Evolutionary conservation across 2,113 vertebrate genomes (phyloP), one percentile per base, ranked within the genome.

Genomic region (Benitochromis conjunctus): DNA sequence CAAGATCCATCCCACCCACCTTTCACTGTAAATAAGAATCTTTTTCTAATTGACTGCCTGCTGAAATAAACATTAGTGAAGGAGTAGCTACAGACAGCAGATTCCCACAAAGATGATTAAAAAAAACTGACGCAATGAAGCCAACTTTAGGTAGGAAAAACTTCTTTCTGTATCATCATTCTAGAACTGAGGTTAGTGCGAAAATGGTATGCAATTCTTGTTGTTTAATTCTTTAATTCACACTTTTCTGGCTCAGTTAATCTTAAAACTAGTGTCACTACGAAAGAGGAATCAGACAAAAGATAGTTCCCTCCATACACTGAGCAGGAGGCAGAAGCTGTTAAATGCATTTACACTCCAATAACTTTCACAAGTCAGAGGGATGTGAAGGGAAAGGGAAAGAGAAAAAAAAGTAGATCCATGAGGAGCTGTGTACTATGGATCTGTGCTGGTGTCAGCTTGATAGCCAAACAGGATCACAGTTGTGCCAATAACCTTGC

Each of bases 311-410:
- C 64, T 57, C 78, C 77, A 29, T 88, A 57, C 60, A 13, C 79
- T 41, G 74, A 84, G 87, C 80, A 86, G 91, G 87, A 93, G 91
- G 93, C 91, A 84, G 86, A 91, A 80, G 88, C 92, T 87, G 93
- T 94, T 91, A 93, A 95, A 93, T 16, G 80, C 90, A 94, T 94
- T 94, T 94, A 94, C 92, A 94, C 93, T 93, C 93, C 90, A 94
- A 94, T 95, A 95, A 95, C 87, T 94, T 95, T 94, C 91, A 90
- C 94, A 92, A 94, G 92, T 92, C 87, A 87, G 80, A 91, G 87
- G 87, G 89, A 89, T 55, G 84, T 64, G 62, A 78, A 69, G 83
- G 29, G 58, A 80, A 74, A 51, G 64, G 74, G 82, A 69, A 64
- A 84, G 26, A 26, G 26, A 26, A 26, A 26, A 79, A 48, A 51